These are phyloP conservation scores for Euthynnus affinis DNA, from an alignment of 2,797 vertebrate species.

Conservation along the genomic window DNA sequence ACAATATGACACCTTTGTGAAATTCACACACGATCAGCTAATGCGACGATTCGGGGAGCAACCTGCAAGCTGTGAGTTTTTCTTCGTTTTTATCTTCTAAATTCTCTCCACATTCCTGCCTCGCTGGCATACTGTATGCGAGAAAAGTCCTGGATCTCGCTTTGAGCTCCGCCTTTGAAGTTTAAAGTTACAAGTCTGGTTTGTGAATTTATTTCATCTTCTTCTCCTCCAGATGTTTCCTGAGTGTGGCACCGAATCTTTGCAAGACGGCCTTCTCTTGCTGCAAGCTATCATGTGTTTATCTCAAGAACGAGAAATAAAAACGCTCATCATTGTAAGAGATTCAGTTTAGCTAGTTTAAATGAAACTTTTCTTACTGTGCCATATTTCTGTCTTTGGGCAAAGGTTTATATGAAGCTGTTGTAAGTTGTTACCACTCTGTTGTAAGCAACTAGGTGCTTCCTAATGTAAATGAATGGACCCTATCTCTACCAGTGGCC, in stretches of 20 bases:
- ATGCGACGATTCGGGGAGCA: constrained; percentile 98
- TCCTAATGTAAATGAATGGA: constrained; percentile 94
- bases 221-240: constrained; percentile 84
- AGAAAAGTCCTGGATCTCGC: constrained; percentile 20
- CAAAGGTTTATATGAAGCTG: constrained; percentile 95
- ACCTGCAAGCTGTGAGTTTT: constrained; percentile 94
- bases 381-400: constrained; percentile 93
- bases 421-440: constrained; percentile 95
- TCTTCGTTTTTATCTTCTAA: not conserved
- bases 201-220: constrained; percentile 64
- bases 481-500: constrained; percentile 95
- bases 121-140: not conserved
- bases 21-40: constrained; percentile 97
- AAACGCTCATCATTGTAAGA: constrained; percentile 75
- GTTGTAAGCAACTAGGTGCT: constrained; percentile 95
- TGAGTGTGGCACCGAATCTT: constrained; percentile 79
- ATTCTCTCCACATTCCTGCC: constrained; percentile 45
- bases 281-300: constrained; percentile 83
- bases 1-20: constrained; percentile 98
- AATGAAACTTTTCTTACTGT: constrained; percentile 90
- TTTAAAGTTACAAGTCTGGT: constrained; percentile 54
- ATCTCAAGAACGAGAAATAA: constrained; percentile 62
- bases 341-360: constrained; percentile 89
- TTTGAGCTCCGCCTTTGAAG: constrained; percentile 44
- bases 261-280: constrained; percentile 83